A percentile compares a stretch with the other conserved stretches of the same genome.
Conservation (phyloP, 2,113 vertebrate species). For the Psilopsiagon aymara region DNA sequence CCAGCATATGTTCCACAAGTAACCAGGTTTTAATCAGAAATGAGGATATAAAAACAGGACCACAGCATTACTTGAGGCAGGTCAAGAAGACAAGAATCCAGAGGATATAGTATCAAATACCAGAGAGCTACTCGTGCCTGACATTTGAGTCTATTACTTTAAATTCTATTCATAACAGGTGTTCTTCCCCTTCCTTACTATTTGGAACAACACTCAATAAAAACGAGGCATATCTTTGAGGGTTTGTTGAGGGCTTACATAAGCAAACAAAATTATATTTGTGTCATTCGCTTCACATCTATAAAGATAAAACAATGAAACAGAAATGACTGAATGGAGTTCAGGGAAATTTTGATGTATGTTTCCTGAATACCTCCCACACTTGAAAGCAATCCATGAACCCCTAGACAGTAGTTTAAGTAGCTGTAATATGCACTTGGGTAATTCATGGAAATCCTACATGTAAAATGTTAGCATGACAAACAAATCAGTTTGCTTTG, state of each 20-base stretch:
- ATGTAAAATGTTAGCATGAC: neutral
- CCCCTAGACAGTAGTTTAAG: neutral
- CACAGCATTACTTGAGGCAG: neutral
- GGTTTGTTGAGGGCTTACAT: neutral
- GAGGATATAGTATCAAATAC: neutral
- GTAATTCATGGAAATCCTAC: constrained; percentile 30
- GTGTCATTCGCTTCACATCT: neutral
- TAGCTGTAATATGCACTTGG: neutral
- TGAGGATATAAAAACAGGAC: neutral
- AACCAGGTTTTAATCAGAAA: neutral
- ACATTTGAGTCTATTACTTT: neutral
- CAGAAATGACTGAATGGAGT: neutral
- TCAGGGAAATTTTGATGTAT: neutral
- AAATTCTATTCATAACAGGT: neutral
- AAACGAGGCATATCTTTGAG: neutral
- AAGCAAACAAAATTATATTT: neutral
- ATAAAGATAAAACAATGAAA: neutral
- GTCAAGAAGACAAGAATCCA: neutral
- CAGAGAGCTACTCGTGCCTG: neutral
- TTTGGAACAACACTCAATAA: neutral
- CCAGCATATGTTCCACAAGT: neutral
- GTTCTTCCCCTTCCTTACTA: neutral
- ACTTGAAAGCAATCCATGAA: constrained; percentile 12
- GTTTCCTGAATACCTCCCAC: neutral
- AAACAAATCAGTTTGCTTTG: constrained; percentile 12